Percentiles rank a stretch among this genome's conserved stretches.
Evolutionary conservation across 1,140 invertebrate genomes (phyloP).

Genomic region (Euura lappo): DNA sequence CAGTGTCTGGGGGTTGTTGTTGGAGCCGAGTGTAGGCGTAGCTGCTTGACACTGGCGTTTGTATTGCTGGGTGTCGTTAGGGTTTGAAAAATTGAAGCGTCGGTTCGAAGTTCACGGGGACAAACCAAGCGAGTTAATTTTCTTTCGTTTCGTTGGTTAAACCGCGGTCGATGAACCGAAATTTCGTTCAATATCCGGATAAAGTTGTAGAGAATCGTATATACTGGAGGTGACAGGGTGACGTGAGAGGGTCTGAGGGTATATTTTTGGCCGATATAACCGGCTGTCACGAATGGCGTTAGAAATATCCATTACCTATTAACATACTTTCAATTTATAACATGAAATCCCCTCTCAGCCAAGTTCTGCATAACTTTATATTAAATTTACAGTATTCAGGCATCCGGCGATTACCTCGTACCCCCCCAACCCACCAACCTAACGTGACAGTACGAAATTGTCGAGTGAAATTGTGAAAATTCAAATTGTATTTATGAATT

Average conservation of each 20-base stretch:
- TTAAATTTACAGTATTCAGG: slow-evolving; percentile 8
- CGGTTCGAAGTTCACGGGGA: too few relatives aligned
- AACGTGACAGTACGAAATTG: slow-evolving; percentile 7
- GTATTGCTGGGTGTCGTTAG: too few relatives aligned
- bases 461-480: slow-evolving; percentile 24
- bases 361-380: slow-evolving; percentile 10
- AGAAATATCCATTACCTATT: slow-evolving; percentile 10
- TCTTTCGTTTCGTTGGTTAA: too few relatives aligned
- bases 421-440: neutral
- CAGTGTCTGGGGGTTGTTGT: too few relatives aligned
- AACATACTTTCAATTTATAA: slow-evolving; percentile 14
- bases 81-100: too few relatives aligned
- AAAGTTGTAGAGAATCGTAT: too few relatives aligned
- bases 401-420: neutral
- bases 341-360: neutral
- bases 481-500: slow-evolving; percentile 48
- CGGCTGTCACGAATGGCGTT: neutral
- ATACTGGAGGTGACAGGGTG: neutral
- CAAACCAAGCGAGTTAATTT: too few relatives aligned
- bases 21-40: too few relatives aligned
- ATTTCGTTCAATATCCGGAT: too few relatives aligned
- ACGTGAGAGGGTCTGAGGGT: neutral
- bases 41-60: too few relatives aligned
- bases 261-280: neutral
- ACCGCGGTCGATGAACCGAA: too few relatives aligned